A percentile compares a stretch with the other conserved stretches of the same genome.
These are phyloP conservation scores for Hippasteria phrygiana DNA, from an alignment of 53 echinoderm and acorn worm species.

Conservation along the genomic window DNA sequence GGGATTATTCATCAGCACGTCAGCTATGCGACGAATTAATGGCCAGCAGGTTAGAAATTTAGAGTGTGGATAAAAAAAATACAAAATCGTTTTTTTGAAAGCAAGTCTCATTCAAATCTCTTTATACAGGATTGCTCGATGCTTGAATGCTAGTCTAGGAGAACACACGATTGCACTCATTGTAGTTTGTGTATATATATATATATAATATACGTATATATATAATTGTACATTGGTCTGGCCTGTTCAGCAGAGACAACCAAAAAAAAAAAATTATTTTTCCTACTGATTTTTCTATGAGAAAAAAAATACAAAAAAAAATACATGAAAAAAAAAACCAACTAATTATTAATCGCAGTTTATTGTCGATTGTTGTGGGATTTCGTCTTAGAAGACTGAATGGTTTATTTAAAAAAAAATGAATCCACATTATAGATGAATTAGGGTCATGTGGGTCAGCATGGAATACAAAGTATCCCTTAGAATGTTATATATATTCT, in stretches of 20 bases:
- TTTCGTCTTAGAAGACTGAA: slow-evolving; percentile 5
- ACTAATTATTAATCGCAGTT: slow-evolving; percentile 29
- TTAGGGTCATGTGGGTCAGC: neutral
- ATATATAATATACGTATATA: slow-evolving; percentile 37
- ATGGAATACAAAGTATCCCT: neutral
- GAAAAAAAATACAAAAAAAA: slow-evolving; percentile 39
- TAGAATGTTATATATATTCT: slow-evolving; percentile 3
- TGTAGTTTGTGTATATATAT: slow-evolving; percentile 58
- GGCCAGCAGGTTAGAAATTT: too few relatives aligned
- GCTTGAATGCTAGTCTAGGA: neutral
- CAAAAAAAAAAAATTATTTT: slow-evolving; percentile 56
- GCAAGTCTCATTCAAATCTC: neutral
- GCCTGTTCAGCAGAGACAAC: slow-evolving; percentile 34
- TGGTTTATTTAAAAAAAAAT: neutral
- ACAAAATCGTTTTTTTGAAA: neutral
- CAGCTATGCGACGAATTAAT: too few relatives aligned
- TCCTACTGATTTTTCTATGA: slow-evolving; percentile 69
- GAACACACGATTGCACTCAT: slow-evolving; percentile 20
- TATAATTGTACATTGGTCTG: slow-evolving; percentile 58
- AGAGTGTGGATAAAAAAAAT: neutral
- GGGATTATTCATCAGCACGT: too few relatives aligned
- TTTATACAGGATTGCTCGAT: neutral
- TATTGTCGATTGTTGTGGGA: slow-evolving; percentile 53
- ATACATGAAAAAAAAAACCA: neutral
- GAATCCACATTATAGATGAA: neutral